Evolutionary conservation across 1,140 invertebrate genomes (phyloP).

Genomic region (Zaprionus davidi): DNA sequence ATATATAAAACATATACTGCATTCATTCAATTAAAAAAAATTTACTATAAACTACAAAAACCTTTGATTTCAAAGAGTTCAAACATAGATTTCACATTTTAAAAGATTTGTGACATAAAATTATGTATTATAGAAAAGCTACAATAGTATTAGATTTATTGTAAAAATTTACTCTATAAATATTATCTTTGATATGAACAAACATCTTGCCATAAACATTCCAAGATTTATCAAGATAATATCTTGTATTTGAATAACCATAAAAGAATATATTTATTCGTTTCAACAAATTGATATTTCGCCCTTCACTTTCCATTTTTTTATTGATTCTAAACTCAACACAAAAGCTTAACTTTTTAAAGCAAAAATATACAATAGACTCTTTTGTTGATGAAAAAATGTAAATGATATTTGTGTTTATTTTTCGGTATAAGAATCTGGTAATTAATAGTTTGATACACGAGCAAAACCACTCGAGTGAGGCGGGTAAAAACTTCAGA

Average conservation of each 20-base stretch:
- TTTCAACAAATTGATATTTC: constrained; percentile 6
- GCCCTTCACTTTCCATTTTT: not conserved
- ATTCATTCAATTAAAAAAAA: too few relatives aligned
- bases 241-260: not conserved
- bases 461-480: not conserved
- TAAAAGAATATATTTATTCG: not conserved
- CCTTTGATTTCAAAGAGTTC: not conserved
- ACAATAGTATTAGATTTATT: not conserved
- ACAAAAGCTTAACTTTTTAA: not conserved
- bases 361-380: not conserved
- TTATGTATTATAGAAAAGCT: not conserved
- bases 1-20: too few relatives aligned
- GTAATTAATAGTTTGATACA: constrained; percentile 2
- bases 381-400: not conserved
- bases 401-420: not conserved
- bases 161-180: not conserved
- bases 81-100: not conserved
- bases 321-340: not conserved
- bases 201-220: not conserved
- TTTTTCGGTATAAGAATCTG: not conserved
- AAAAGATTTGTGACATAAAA: not conserved
- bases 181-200: not conserved
- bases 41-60: not conserved
- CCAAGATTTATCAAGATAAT: not conserved
- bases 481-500: not conserved